These are phyloP conservation scores for Calcarius lapponicus DNA, from an alignment of 2,797 vertebrate genomes.

Conservation along the genomic window DNA sequence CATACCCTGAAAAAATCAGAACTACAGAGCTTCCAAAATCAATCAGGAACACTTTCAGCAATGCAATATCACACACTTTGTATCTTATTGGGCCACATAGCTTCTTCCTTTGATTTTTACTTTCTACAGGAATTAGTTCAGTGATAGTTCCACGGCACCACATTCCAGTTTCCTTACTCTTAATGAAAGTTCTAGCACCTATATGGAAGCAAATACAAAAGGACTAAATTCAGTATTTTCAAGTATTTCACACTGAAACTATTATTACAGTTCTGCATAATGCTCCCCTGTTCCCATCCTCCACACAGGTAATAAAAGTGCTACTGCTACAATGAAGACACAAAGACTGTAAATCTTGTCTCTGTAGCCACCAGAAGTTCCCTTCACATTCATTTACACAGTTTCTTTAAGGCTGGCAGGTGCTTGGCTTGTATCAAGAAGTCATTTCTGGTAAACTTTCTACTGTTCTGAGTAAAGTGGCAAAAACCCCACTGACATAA, in stretches of 20 bases:
- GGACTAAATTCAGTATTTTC: background rate
- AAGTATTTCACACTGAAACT: background rate
- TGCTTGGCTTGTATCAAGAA: background rate
- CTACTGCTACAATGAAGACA: background rate
- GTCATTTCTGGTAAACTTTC: background rate
- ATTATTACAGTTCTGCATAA: background rate
- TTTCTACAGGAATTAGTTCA: conserved; percentile 70
- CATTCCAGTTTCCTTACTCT: conserved; percentile 62
- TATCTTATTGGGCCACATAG: conserved; percentile 47
- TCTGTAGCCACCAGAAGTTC: accelerated
- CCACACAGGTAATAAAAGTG: background rate
- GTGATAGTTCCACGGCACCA: conserved; percentile 81
- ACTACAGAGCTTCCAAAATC: conserved; percentile 77
- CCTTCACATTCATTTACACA: background rate
- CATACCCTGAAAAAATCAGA: conserved; percentile 74
- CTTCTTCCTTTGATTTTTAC: conserved; percentile 56
- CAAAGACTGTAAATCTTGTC: background rate
- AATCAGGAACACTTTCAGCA: conserved; percentile 73
- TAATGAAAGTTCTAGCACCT: conserved; percentile 75
- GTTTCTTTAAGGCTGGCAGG: background rate
- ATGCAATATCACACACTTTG: conserved; percentile 67
- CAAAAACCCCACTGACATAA: accelerated
- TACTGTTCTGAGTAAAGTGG: background rate
- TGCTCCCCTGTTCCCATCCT: background rate
- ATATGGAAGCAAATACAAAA: background rate